A percentile compares a stretch with the other conserved stretches of the same genome.
Conservation (phyloP, 2,888 invertebrate genomes). For the Drosophila cognata region DNA sequence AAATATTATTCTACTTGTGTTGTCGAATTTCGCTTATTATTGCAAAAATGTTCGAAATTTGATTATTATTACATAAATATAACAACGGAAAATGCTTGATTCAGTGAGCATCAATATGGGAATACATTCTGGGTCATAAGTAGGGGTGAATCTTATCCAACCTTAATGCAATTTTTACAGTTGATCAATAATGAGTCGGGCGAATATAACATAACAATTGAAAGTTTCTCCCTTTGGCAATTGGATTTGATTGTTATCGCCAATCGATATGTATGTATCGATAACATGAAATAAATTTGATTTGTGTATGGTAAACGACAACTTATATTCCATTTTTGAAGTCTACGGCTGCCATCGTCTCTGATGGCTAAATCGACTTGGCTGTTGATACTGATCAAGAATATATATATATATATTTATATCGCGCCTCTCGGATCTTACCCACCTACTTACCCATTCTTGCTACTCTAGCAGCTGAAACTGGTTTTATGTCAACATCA, state of each 20-base stretch:
- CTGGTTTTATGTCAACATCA: constrained; percentile 22
- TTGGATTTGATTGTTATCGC: background rate
- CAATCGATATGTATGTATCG: background rate
- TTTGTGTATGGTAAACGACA: background rate
- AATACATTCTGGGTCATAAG: too few species aligned
- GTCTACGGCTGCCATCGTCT: background rate
- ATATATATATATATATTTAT: background rate
- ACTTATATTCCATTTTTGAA: background rate
- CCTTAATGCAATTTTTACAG: background rate
- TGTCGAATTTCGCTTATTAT: too few species aligned
- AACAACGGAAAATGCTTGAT: too few species aligned
- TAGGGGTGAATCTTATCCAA: background rate
- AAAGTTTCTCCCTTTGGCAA: background rate
- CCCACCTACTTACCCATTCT: background rate
- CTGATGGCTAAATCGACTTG: background rate
- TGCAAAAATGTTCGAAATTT: too few species aligned
- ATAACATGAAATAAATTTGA: background rate
- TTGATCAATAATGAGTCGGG: background rate
- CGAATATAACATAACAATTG: too few species aligned
- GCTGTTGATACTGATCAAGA: background rate
- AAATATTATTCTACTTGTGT: background rate
- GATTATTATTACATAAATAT: too few species aligned
- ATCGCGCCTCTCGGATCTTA: too few species aligned
- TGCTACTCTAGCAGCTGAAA: constrained; percentile 10
- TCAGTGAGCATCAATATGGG: background rate